A percentile compares a stretch with the other conserved stretches of the same genome.
These are phyloP conservation scores for Apoda limacodes DNA, from an alignment of 2,888 invertebrate genomes.

Conservation along the genomic window DNA sequence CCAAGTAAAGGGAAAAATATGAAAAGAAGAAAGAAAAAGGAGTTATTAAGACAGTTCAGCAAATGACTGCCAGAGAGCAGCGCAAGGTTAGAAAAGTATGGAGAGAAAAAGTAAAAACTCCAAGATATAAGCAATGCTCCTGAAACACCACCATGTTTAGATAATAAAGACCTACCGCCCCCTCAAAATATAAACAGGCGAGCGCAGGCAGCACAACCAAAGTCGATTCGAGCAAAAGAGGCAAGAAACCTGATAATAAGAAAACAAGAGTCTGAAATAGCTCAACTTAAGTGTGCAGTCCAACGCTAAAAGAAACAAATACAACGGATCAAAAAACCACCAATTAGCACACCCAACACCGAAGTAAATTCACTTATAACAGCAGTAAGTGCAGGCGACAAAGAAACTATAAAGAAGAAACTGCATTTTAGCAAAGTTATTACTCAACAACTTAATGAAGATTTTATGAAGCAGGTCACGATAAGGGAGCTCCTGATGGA, in stretches of 20 bases:
- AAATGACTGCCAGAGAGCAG: constrained; percentile 14
- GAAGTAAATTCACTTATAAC: constrained; percentile 10
- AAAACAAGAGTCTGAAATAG: constrained; percentile 10
- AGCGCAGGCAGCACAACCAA: constrained; percentile 9
- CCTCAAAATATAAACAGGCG: constrained; percentile 11
- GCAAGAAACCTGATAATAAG: constrained; percentile 12
- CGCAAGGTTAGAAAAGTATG: constrained; percentile 11
- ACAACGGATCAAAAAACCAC: constrained; percentile 11
- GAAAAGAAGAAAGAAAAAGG: too few species aligned
- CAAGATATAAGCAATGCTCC: too few species aligned
- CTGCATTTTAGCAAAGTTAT: constrained; percentile 12
- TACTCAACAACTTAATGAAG: too few species aligned
- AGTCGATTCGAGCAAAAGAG: constrained; percentile 7
- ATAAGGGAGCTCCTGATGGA: constrained; percentile 15
- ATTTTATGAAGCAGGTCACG: constrained; percentile 12
- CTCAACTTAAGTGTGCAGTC: constrained; percentile 10
- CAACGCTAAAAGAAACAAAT: constrained; percentile 9
- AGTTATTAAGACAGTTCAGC: too few species aligned
- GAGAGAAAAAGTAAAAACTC: constrained; percentile 3
- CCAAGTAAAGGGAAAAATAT: too few species aligned
- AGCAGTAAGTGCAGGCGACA: constrained; percentile 8
- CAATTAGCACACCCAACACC: constrained; percentile 6
- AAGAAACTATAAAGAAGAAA: constrained; percentile 14
- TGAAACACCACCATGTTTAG: constrained; percentile 7
- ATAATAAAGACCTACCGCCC: too few species aligned